phyloP scores from a whole-genome alignment of 2,113 vertebrate genomes.

The Paralichthys olivaceus region DNA sequence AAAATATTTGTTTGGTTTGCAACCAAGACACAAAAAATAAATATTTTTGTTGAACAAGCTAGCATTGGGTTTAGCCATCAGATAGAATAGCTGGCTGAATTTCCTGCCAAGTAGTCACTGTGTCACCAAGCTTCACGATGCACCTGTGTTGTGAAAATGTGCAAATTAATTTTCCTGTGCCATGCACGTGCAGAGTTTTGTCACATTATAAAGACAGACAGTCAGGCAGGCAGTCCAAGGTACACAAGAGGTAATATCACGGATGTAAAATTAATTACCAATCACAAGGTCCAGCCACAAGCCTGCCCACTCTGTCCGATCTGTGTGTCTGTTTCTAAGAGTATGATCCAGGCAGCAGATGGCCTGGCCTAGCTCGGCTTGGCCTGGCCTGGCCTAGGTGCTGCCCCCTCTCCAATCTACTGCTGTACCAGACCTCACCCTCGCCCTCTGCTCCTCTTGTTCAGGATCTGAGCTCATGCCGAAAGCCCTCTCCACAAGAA shows the following conservation, averaged over 20 bases:
- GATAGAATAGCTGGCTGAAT: not conserved
- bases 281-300: constrained; percentile 13
- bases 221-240: too few relatives aligned
- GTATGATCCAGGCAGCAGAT: constrained; percentile 48
- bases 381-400: constrained; percentile 24
- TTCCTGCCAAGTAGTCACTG: not conserved
- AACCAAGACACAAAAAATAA: not conserved
- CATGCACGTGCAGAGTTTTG: not conserved
- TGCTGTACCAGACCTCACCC: constrained; percentile 45
- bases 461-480: constrained; percentile 99
- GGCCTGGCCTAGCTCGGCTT: constrained; percentile 36
- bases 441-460: constrained; percentile 86
- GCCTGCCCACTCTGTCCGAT: constrained; percentile 58
- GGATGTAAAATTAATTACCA: constrained; percentile 8
- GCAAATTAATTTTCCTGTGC: not conserved
- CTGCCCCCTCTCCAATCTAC: constrained; percentile 49
- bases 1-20: not conserved
- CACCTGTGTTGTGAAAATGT: not conserved
- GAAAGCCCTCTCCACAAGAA: constrained; percentile 99
- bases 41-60: too few relatives aligned
- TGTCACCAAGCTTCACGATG: not conserved
- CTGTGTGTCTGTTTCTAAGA: constrained; percentile 25
- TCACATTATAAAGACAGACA: not conserved
- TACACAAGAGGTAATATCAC: not conserved
- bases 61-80: too few relatives aligned